phyloP scores from a whole-genome alignment of 2,113 vertebrate species.

The Odobenus rosmarus region DNA sequence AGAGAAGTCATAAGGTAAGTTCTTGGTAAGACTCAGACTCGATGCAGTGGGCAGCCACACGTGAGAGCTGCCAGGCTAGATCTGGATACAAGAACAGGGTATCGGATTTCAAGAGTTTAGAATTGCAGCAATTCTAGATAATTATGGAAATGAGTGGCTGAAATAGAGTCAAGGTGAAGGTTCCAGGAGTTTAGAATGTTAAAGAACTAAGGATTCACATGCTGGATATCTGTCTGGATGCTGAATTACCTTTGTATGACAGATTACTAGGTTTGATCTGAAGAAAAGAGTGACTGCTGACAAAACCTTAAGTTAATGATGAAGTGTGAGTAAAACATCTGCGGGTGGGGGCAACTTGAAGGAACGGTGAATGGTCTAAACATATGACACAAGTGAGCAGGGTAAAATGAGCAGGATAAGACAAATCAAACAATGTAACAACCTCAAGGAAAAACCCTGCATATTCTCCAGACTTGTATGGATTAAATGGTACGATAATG shows the following conservation, averaged over 20 bases:
- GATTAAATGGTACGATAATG: background rate
- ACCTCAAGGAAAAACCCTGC: background rate
- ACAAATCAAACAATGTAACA: background rate
- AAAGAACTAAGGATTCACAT: background rate
- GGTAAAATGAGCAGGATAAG: background rate
- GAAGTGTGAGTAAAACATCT: background rate
- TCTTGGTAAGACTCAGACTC: background rate
- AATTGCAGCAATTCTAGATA: background rate
- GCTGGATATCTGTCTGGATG: background rate
- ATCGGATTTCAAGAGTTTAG: background rate
- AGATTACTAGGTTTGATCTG: background rate
- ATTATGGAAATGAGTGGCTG: background rate
- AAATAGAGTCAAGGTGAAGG: background rate
- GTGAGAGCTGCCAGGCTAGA: background rate
- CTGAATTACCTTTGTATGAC: background rate
- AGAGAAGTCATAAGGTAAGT: background rate
- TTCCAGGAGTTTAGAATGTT: background rate
- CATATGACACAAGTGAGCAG: background rate
- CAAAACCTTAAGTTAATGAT: background rate
- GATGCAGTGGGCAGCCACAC: accelerated
- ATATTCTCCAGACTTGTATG: background rate
- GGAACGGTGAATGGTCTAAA: background rate
- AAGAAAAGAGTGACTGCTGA: background rate
- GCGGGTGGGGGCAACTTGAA: accelerated
- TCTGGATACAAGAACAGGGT: background rate